Evolutionary conservation across 2,888 invertebrate species (phyloP).

Genomic region (Xestoiulus laeticollis): DNA sequence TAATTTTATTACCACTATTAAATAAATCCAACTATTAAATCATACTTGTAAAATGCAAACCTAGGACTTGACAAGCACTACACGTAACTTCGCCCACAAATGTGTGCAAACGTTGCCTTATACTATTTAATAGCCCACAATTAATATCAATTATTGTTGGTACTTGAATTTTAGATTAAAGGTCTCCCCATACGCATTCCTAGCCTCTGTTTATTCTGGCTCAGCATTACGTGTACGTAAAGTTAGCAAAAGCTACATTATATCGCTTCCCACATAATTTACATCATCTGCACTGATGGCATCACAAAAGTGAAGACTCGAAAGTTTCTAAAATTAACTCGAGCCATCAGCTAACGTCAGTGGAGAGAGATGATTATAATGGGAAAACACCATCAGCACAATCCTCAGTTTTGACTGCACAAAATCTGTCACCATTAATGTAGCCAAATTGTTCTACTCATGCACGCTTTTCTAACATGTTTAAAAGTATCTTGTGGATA

Average conservation of each 20-base stretch:
- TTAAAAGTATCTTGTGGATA: no score
- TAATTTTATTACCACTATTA: neutral
- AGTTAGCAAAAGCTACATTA: conserved; percentile 2
- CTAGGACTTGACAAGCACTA: neutral
- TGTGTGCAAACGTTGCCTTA: neutral
- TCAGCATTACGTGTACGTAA: neutral
- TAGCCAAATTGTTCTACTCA: no score
- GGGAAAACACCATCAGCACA: conserved; percentile 26
- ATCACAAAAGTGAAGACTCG: neutral
- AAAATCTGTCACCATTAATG: neutral
- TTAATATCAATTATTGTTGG: neutral
- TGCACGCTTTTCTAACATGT: no score
- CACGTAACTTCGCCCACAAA: neutral
- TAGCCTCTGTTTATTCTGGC: neutral
- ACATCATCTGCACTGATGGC: neutral
- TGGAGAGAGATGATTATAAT: neutral
- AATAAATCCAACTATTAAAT: neutral
- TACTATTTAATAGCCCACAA: neutral
- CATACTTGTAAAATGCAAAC: neutral
- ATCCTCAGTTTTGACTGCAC: neutral
- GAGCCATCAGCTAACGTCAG: neutral
- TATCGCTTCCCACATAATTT: neutral
- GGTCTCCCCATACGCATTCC: neutral
- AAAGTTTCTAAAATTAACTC: neutral
- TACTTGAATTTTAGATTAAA: neutral